Percentiles rank a stretch among this genome's conserved stretches.
Evolutionary conservation across 2,113 vertebrate species (phyloP).

Genomic region (Trematocara macrostoma): DNA sequence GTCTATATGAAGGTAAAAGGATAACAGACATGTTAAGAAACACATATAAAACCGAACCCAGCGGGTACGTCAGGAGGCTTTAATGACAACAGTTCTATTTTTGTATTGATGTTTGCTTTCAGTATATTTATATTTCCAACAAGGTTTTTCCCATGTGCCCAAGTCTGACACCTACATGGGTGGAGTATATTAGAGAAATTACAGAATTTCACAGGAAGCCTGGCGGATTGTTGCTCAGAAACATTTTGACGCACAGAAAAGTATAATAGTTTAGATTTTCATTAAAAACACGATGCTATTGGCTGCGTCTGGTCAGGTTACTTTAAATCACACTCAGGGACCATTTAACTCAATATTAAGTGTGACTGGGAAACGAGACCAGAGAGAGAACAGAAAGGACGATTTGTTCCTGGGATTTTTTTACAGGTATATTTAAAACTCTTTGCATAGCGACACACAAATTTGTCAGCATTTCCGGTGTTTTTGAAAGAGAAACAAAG

Average conservation of each 20-base stretch:
- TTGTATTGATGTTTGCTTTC: neutral
- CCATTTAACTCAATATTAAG: neutral
- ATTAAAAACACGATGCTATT: rapidly evolving
- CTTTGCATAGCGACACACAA: neutral
- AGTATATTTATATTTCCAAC: neutral
- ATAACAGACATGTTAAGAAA: rapidly evolving
- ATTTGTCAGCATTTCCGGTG: neutral
- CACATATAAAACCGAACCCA: neutral
- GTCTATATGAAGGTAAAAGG: neutral
- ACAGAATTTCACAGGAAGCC: neutral
- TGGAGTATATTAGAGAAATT: rapidly evolving
- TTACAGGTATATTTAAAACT: neutral
- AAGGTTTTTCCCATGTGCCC: neutral
- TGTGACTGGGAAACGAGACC: neutral
- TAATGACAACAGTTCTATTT: rapidly evolving
- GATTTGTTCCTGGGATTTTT: neutral
- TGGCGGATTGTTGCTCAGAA: neutral
- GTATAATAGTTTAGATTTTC: neutral
- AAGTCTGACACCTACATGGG: neutral
- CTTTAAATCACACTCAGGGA: neutral
- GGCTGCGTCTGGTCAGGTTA: neutral
- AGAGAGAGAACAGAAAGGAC: neutral
- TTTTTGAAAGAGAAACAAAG: neutral
- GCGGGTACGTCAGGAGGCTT: rapidly evolving
- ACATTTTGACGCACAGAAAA: neutral